Conservation (phyloP, 2,797 vertebrate species). For the Nyctalus aviator region DNA sequence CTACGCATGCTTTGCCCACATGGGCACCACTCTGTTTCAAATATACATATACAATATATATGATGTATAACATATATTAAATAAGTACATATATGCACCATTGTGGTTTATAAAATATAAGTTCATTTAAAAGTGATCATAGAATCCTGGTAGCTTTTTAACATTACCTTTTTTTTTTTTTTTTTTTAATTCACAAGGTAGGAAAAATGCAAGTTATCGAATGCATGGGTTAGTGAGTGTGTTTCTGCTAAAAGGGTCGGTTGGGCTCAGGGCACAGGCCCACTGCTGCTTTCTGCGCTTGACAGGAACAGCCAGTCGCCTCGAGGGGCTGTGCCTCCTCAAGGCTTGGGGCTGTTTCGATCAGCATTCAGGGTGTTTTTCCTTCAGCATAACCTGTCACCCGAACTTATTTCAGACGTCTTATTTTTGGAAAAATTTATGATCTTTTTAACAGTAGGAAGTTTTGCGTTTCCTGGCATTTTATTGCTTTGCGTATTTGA, state of each 20-base stretch:
- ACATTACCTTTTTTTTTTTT: background rate
- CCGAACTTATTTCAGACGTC: conserved; percentile 81
- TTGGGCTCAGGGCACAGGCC: background rate
- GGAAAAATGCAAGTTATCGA: background rate
- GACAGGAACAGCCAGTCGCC: conserved; percentile 76
- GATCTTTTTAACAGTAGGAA: conserved; percentile 89
- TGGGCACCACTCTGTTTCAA: background rate
- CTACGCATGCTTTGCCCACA: background rate
- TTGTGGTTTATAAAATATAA: conserved; percentile 12
- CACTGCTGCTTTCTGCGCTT: background rate
- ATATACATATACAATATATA: background rate
- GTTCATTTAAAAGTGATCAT: conserved; percentile 9
- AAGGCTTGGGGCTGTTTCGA: conserved; percentile 82
- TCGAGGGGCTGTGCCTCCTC: conserved; percentile 85
- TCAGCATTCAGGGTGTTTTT: conserved; percentile 73
- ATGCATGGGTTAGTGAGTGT: background rate
- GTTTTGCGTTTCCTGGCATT: conserved; percentile 89
- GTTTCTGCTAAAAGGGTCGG: background rate
- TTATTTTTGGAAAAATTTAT: conserved; percentile 87
- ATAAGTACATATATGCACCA: background rate
- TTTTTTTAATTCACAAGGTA: background rate
- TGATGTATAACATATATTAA: background rate
- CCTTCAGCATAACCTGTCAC: conserved; percentile 83
- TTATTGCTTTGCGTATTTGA: conserved; percentile 90
- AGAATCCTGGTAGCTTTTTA: conserved; percentile 32